Conservation (phyloP, 2,888 invertebrate species). For the Bugula neritina region DNA sequence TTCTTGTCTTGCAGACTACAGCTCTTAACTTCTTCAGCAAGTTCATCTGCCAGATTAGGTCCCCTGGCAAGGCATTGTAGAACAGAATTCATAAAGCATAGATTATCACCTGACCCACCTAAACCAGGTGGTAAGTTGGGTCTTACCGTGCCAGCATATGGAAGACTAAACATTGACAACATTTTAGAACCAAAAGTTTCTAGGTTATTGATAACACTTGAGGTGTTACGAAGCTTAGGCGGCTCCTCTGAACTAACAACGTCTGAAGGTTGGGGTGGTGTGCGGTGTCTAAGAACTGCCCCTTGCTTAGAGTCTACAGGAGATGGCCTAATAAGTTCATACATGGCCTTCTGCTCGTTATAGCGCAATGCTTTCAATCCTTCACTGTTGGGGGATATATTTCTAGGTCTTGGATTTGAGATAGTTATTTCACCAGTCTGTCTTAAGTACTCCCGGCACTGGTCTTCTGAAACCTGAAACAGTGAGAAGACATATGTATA, state of each 20-base stretch:
- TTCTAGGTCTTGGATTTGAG: not conserved
- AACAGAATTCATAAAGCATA: conserved; percentile 49
- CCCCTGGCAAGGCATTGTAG: conserved; percentile 45
- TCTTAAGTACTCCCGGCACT: conserved; percentile 19
- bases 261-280: not conserved
- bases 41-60: conserved; percentile 38
- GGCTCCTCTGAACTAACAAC: not conserved
- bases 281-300: not conserved
- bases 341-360: conserved; percentile 25
- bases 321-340: not conserved
- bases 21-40: conserved; percentile 31
- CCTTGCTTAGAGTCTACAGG: not conserved
- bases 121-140: conserved; percentile 35
- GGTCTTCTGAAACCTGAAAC: conserved; percentile 18
- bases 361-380: not conserved
- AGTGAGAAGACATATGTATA: too few species aligned
- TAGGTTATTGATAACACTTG: not conserved
- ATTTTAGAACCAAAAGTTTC: conserved; percentile 10
- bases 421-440: conserved; percentile 6
- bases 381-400: not conserved
- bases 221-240: not conserved
- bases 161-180: not conserved
- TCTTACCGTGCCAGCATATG: not conserved
- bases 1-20: conserved; percentile 37
- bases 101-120: conserved; percentile 43